phyloP scores from a whole-genome alignment of 2,113 vertebrate species.

The Rissa tridactyla region DNA sequence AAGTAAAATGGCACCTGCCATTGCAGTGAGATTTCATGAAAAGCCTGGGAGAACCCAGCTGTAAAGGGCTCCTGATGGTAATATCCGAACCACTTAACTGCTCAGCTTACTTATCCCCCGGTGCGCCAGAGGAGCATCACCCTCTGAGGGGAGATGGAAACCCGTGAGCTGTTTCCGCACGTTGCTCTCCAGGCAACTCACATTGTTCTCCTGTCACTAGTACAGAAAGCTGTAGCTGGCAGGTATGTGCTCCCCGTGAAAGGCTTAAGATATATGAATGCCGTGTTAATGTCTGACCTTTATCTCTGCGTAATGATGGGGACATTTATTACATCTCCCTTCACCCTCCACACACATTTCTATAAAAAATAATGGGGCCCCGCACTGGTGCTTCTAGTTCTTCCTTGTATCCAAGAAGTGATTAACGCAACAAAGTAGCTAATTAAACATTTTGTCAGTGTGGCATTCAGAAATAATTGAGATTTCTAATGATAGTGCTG shows the following conservation, averaged over 20 bases:
- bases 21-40: not conserved
- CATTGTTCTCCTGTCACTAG: not conserved
- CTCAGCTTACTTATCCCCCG: not conserved
- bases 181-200: not conserved
- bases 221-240: not conserved
- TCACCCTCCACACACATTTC: not conserved
- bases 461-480: conserved; percentile 64
- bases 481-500: conserved; percentile 53
- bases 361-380: conserved; percentile 26
- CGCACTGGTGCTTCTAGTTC: not conserved
- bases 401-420: conserved; percentile 22
- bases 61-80: not conserved
- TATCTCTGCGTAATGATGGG: conserved; percentile 15
- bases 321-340: conserved; percentile 43
- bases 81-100: not conserved
- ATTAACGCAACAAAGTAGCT: conserved; percentile 35
- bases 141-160: not conserved
- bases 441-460: conserved; percentile 65
- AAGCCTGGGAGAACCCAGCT: not conserved
- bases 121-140: not conserved
- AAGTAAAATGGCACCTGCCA: not conserved
- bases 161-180: not conserved
- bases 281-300: conserved; percentile 44
- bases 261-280: not conserved
- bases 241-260: not conserved